Evolutionary conservation across 2,113 vertebrate genomes (phyloP).

Genomic region (Echinops telfairi): DNA sequence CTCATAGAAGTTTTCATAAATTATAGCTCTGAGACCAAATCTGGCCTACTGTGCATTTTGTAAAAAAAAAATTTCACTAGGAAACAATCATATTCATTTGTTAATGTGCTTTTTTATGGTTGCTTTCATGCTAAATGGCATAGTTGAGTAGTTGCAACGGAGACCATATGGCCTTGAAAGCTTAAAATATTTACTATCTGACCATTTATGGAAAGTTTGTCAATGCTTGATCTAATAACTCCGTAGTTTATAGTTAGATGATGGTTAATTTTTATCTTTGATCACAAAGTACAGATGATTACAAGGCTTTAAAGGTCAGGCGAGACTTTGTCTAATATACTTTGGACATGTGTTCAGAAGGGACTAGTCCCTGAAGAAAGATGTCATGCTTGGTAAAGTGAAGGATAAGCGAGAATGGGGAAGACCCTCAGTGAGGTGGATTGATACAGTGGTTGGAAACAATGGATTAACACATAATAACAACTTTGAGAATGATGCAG

Average conservation of each 20-base stretch:
- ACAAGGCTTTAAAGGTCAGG: conserved; percentile 56
- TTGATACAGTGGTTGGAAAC: neutral
- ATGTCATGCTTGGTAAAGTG: too few species aligned
- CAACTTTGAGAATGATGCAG: neutral
- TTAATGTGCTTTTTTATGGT: conserved; percentile 17
- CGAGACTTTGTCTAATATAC: neutral
- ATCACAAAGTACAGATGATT: conserved; percentile 66
- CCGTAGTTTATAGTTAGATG: neutral
- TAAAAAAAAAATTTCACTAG: conserved; percentile 40
- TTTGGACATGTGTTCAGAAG: neutral
- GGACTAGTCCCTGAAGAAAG: neutral
- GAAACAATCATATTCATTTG: neutral
- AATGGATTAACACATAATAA: neutral
- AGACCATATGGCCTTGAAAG: neutral
- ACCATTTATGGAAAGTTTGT: conserved; percentile 15
- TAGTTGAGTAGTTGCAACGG: conserved; percentile 17
- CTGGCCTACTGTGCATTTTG: neutral
- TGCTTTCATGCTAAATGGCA: conserved; percentile 37
- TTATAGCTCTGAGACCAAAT: neutral
- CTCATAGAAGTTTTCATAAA: neutral
- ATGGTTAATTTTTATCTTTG: conserved; percentile 70
- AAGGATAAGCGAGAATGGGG: too few species aligned
- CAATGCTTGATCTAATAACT: neutral
- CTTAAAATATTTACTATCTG: conserved; percentile 26
- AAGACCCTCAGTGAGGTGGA: too few species aligned